Evolutionary conservation across 2,113 vertebrate species (phyloP).

Genomic region (Callorhinus ursinus): DNA sequence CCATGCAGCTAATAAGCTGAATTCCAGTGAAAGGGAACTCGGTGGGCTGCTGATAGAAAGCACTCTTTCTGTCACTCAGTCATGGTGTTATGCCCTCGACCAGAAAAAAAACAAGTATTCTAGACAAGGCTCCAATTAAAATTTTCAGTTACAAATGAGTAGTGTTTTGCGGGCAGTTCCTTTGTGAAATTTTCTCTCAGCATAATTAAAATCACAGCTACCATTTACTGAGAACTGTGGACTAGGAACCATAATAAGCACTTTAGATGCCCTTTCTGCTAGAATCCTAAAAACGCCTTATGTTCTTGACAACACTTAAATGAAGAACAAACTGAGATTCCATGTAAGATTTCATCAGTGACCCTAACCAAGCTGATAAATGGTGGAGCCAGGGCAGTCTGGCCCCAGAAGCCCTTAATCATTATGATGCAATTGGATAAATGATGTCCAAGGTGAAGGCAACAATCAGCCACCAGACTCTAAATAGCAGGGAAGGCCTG

Average conservation of each 20-base stretch:
- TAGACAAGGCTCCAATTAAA: neutral
- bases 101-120: neutral
- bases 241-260: neutral
- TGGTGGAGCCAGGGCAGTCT: neutral
- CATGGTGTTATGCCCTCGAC: neutral
- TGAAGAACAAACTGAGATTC: neutral
- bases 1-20: conserved; percentile 42
- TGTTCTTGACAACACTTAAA: conserved; percentile 8
- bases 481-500: neutral
- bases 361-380: neutral
- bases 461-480: neutral
- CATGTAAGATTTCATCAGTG: neutral
- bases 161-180: neutral
- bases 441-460: neutral
- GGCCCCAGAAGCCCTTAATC: neutral
- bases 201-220: neutral
- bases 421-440: neutral
- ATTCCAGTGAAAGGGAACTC: neutral
- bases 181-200: conserved; percentile 36
- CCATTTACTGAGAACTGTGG: neutral
- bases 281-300: neutral
- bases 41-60: neutral
- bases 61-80: neutral
- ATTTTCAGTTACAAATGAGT: neutral
- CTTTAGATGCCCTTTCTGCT: neutral